Percentiles rank a stretch among this genome's conserved stretches.
Evolutionary conservation across 2,888 invertebrate species (phyloP).

Genomic region (Calameuta pallipes): DNA sequence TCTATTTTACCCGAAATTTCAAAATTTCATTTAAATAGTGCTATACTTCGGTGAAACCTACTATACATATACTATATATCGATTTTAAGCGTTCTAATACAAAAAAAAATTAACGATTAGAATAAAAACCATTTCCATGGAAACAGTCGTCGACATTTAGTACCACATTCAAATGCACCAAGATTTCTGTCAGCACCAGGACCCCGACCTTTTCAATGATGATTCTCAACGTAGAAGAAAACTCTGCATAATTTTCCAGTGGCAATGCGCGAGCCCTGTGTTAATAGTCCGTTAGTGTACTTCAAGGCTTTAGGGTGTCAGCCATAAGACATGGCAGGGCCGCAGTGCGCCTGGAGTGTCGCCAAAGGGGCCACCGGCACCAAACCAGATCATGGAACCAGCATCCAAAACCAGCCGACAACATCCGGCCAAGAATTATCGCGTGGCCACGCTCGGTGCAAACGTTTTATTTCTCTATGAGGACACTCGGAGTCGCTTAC

Average conservation of each 20-base stretch:
- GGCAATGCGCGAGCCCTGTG: not conserved
- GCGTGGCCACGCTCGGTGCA: constrained; percentile 39
- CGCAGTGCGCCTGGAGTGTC: constrained; percentile 63
- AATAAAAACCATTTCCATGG: not conserved
- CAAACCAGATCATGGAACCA: constrained; percentile 36
- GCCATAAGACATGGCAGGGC: constrained; percentile 39
- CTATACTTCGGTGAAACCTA: not conserved
- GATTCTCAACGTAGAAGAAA: not conserved
- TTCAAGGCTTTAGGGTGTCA: constrained; percentile 17
- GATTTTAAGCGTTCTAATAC: not conserved
- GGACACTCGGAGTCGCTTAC: constrained; percentile 23
- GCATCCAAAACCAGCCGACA: constrained; percentile 39
- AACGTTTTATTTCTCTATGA: constrained; percentile 31
- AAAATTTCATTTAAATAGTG: not conserved
- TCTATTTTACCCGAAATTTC: not conserved
- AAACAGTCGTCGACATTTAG: not conserved
- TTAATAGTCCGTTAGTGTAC: not conserved
- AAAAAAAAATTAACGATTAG: not conserved
- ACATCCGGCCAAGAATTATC: constrained; percentile 43
- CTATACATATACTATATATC: not conserved
- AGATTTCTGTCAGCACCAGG: not conserved
- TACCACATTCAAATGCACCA: not conserved
- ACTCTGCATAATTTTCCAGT: not conserved
- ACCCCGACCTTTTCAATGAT: not conserved
- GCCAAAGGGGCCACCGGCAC: constrained; percentile 56